Percentiles rank a stretch among this genome's conserved stretches.
phyloP scores from a whole-genome alignment of 1,140 invertebrate species.

The Cataglyphis hispanica region DNA sequence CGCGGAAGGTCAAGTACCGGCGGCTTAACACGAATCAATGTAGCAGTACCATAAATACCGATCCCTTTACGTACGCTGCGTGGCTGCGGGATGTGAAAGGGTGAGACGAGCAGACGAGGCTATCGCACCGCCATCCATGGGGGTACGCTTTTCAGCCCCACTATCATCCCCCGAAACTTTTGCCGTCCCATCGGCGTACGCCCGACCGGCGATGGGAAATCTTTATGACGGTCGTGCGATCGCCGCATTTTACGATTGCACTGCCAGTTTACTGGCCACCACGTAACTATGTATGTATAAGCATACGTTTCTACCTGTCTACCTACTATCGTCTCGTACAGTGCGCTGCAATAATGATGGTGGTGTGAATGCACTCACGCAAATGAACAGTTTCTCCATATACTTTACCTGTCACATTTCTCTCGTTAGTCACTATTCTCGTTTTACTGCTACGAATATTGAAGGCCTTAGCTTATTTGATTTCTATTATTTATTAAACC shows the following conservation, averaged over 20 bases:
- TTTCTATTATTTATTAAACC: background rate
- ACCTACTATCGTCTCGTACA: background rate
- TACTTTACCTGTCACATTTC: background rate
- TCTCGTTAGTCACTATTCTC: background rate
- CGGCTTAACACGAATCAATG: slow-evolving; percentile 78
- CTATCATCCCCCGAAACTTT: background rate
- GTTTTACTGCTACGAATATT: background rate
- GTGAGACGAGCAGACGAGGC: slow-evolving; percentile 22
- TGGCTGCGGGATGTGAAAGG: slow-evolving; percentile 64
- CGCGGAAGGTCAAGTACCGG: slow-evolving; percentile 72
- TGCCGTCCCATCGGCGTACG: background rate
- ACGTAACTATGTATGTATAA: slow-evolving; percentile 33
- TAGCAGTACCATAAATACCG: slow-evolving; percentile 76
- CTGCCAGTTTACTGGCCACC: slow-evolving; percentile 59
- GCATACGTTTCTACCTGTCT: slow-evolving; percentile 13
- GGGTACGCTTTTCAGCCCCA: slow-evolving; percentile 61
- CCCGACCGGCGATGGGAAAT: slow-evolving; percentile 53
- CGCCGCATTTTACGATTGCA: slow-evolving; percentile 75
- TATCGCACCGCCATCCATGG: slow-evolving; percentile 45
- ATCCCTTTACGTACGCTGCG: slow-evolving; percentile 72
- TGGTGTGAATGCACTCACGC: slow-evolving; percentile 22
- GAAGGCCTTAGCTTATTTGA: too few species aligned
- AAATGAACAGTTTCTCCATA: background rate
- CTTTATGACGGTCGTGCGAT: slow-evolving; percentile 77
- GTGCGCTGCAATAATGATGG: background rate